Base-by-base conservation (phyloP, 2,113 vertebrate genomes). In the Poeciliopsis prolifica region DNA sequence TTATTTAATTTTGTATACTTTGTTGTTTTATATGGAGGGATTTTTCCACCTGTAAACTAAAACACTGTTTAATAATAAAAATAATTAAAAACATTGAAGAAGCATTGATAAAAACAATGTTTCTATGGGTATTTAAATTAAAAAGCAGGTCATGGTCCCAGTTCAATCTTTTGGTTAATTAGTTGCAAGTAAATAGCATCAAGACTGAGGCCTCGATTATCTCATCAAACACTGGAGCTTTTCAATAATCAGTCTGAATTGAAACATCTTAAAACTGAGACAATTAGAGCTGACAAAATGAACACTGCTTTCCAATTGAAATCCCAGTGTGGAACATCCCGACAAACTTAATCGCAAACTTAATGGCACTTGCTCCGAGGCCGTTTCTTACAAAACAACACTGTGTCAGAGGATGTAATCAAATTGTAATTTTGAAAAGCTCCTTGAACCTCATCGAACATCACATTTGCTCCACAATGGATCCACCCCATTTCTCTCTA, bases 401-500 rank as follows among this genome's bases (percentile, higher is more conserved):
- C 66, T 70, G 74, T 86, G 87, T 89, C 82, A 72, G 80, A 75
- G 74, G 79, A 80, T 31, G 74, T 86, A 86, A 89, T 90, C 88
- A 84, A 68, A 89, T 69, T 70, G 72, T 68, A 64, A 81, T 86
- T 58, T 69, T 78, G 66, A 85, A 82, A 87, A 90, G 81, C 82
- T 81, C 68, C 85, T 84, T 74, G 73, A 87, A 80, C 86, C 75
- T 72, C 61, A 2, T n/a, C 8, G 72, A 76, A 61, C 76, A 72
- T 77, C 77, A 28, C 73, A 75, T 78, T 77, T 31, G 22, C 77
- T 84, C 73, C 77, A 83, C 74, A 84, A 87, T 81, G 83, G 83
- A 86, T 82, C 72, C 75, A 26, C 73, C 77, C 85, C 81, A 68
- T 78, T 81, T 74, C 9, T 0, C 35, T 33, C 65, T 14, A 62